Percentiles rank a stretch among this genome's conserved stretches.
Evolutionary conservation across 2,113 vertebrate genomes (phyloP).

Genomic region (Vidua chalybeata): DNA sequence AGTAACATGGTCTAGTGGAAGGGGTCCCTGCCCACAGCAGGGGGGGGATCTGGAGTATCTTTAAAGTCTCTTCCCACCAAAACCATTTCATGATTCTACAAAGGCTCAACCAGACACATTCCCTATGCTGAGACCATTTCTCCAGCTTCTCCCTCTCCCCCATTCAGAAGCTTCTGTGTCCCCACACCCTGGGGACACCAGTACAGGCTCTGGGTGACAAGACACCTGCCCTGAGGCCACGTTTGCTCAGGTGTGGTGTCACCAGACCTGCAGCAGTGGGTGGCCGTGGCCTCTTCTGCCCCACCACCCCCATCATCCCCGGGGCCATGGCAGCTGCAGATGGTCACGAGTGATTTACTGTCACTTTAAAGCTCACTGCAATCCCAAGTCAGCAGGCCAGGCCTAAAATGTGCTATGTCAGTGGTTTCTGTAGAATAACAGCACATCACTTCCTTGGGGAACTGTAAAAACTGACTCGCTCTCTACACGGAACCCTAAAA

Average conservation of each 20-base stretch:
- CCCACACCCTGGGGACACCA: background rate
- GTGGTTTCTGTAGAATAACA: slow-evolving; percentile 3
- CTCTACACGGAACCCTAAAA: background rate
- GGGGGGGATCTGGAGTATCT: background rate
- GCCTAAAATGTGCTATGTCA: background rate
- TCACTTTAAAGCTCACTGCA: background rate
- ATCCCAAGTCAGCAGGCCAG: background rate
- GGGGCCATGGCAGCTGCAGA: background rate
- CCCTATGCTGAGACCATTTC: background rate
- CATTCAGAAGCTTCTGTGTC: accelerated
- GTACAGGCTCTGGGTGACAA: background rate
- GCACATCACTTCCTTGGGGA: slow-evolving; percentile 19
- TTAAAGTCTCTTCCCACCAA: background rate
- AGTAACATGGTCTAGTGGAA: background rate
- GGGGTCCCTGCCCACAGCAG: background rate
- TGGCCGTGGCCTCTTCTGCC: background rate
- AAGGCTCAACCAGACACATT: background rate
- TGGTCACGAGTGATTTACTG: background rate
- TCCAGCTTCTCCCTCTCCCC: background rate
- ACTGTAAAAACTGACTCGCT: slow-evolving; percentile 3
- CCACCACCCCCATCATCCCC: background rate
- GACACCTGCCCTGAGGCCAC: background rate
- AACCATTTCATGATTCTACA: background rate
- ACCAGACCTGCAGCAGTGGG: background rate
- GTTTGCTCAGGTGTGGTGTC: background rate